phyloP scores from a whole-genome alignment of 2,113 vertebrate species.

The Tyto alba region DNA sequence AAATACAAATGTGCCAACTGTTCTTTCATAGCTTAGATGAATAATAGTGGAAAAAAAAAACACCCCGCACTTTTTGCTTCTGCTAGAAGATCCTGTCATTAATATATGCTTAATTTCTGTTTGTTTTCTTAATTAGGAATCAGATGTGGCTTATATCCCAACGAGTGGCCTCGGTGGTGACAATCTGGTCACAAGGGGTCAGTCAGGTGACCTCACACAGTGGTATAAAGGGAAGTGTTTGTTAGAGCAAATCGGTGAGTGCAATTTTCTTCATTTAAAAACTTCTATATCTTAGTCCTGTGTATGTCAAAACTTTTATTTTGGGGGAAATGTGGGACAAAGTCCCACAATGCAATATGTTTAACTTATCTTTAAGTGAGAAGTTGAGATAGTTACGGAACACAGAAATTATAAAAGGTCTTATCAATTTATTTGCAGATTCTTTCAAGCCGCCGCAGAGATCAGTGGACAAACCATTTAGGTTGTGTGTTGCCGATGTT shows the following conservation, averaged over 20 bases:
- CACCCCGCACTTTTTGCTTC: background rate
- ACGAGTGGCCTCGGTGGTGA: slow-evolving; percentile 95
- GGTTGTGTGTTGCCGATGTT: slow-evolving; percentile 93
- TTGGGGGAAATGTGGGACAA: background rate
- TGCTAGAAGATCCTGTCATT: background rate
- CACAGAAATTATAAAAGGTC: background rate
- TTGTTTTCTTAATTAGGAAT: slow-evolving; percentile 79
- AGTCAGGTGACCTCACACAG: slow-evolving; percentile 79
- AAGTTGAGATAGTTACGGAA: background rate
- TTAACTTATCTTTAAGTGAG: background rate
- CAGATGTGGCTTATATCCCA: slow-evolving; percentile 92
- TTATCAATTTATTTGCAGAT: slow-evolving; percentile 74
- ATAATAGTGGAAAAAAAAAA: background rate
- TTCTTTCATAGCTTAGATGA: background rate
- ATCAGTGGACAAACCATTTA: slow-evolving; percentile 92
- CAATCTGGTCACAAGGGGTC: slow-evolving; percentile 84
- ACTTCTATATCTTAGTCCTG: background rate
- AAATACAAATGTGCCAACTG: background rate
- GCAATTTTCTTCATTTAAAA: background rate
- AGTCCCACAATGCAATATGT: background rate
- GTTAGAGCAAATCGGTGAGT: slow-evolving; percentile 92
- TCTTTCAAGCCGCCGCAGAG: slow-evolving; percentile 90
- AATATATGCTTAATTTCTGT: background rate
- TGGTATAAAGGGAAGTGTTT: slow-evolving; percentile 94
- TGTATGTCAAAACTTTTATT: background rate